Base-by-base conservation (phyloP, 1,140 invertebrate genomes). In the Orussus abietinus region DNA sequence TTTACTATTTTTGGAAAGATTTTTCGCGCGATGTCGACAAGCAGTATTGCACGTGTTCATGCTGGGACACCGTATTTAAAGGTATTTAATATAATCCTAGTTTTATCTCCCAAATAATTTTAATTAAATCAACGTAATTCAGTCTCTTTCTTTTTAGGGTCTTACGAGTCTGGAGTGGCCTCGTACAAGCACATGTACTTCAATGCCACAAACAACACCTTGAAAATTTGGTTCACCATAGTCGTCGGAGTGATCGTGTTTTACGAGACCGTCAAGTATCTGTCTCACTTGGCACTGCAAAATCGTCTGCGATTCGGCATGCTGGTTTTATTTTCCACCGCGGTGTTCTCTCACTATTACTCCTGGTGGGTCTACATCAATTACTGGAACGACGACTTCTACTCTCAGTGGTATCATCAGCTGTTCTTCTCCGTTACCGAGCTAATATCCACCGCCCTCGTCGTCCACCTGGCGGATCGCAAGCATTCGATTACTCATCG, bases 111-210 rank as follows among this genome's bases (percentile, higher is more conserved):
- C 15, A 17, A 12, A 21, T 10, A 39, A 39, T 45, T 30, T 38
- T 10, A 42, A 26, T 20, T 10, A 26, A 17, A 17, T 10, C 21
- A n/a, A 13, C 25, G 6, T 35, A 10, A n/a, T 38, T 37, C 12
- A 13, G 29, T 34, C 47, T 42, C 37, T 53, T 55, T 44, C 58
- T 45, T 75, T 74, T 49, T 38, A 79, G 84, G 85, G 30, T 78
- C 81, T 9, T 90, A 90, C 59, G 87, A 90, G 68, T 80, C 81
- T 29, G 83, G 83, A 12, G 74, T 85, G 39, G 80, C 81, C 28
- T 78, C 80, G 6, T 89, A 88, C 63, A 89, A 90, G 60, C 86
- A 90, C 57, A 78, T 90, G 57, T 91, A 90, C 62, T 90, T 91
- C 66, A 90, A 91, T 59, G 80, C 83, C 14, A 90, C 86, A 3